Base-by-base conservation (phyloP, 2,113 vertebrate genomes). In the Myrmophylax atrothorax region DNA sequence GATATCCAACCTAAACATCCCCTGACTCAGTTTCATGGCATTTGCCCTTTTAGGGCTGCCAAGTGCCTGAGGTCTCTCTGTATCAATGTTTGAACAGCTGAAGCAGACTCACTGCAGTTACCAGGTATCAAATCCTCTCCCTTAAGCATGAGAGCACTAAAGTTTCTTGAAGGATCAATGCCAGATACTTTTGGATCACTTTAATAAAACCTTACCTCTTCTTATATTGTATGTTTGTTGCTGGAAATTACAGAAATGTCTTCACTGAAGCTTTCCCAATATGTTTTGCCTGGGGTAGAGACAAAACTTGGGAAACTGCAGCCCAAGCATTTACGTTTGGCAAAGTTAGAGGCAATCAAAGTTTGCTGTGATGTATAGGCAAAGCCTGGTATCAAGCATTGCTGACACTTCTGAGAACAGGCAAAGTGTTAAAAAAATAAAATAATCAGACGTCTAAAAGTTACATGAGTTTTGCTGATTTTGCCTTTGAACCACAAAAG, bases 401-500 rank as follows among this genome's bases (percentile, higher is more conserved):
- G 17, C 6, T 89, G 37, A 58, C 19, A 53, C 25, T 46, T 12
- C 4, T 29, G 13, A 46, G 67, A 90, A n/a, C 13, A 82, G 9
- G 13, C 3, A 46, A 93, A n/a, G 3, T 23, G 18, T 25, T 44
- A 49, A 66, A 66, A 55, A 12, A 25, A 26, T 6, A 3, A 56
- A 53, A 28, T 33, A 42, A 87, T 9, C 20, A 38, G n/a, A 73
- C 49, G 6, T 16, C 22, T 26, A 44, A 89, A 89, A 74, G 53
- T 55, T 31, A 28, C 5, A 4, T 35, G 14, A 2, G 1, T 2
- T 7, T 90, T 82, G 4, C 10, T 78, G 0, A 0, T 60, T 6
- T 81, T 77, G 42, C 24, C 5, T 10, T 22, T 77, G 64, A 77
- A 46, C n/a, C 23, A 26, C 15, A 67, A 63, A 75, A 87, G n/a